Evolutionary conservation across 1,140 invertebrate species (phyloP).

Genomic region (Caenorhabditis briggsae): DNA sequence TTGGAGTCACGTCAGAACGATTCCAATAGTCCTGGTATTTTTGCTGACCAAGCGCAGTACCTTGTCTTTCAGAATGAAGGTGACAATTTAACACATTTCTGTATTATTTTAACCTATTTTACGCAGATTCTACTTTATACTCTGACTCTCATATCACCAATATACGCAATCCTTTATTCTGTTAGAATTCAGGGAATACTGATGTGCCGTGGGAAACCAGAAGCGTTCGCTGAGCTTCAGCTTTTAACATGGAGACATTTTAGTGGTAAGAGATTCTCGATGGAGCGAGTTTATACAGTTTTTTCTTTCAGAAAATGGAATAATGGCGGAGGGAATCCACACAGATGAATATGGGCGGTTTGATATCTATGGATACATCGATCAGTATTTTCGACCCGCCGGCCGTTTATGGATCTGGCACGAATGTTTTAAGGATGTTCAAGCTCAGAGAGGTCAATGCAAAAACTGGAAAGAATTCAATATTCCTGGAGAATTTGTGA

Average conservation of each 20-base stretch:
- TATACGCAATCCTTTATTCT: background rate
- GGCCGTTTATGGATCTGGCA: no score
- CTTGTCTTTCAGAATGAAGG: background rate
- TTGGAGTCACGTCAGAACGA: no score
- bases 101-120: no score
- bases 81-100: background rate
- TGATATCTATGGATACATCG: conserved; percentile 2
- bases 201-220: background rate
- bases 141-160: background rate
- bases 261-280: background rate
- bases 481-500: background rate
- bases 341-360: background rate
- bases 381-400: no score
- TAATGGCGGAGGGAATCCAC: background rate
- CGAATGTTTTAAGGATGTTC: no score
- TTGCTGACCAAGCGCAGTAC: no score
- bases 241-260: background rate
- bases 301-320: background rate
- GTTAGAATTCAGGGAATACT: background rate
- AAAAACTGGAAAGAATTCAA: background rate
- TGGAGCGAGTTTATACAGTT: background rate
- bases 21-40: no score
- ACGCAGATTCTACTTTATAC: background rate
- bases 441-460: background rate
- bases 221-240: background rate